Base-by-base conservation (phyloP, 2,113 vertebrate genomes). In the Sinocyclocheilus anophthalmus region DNA sequence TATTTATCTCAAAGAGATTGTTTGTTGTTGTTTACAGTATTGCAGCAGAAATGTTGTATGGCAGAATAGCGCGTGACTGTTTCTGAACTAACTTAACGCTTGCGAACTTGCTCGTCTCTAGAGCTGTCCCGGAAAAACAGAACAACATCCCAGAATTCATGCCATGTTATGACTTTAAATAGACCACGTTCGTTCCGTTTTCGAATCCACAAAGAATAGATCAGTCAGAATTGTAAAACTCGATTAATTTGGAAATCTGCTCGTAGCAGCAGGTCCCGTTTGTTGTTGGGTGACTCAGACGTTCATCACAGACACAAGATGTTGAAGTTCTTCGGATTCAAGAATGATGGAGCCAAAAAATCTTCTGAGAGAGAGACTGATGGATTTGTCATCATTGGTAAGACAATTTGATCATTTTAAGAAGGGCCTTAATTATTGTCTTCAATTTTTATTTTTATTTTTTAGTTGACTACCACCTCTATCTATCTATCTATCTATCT, bases 311-410 rank as follows among this genome's bases (percentile, higher is more conserved):
- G 61, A 82, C 24, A 20, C 50, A 81, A 30, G 81, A 99, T 99
- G 98, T 95, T 98, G 33, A 96, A 85, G 85, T 97, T 98, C 85
- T 95, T 99, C 65, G 95, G 95, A 87, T 86, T 94, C 45, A 94
- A 96, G 61, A 99, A 98, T 92, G 97, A 99, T 76, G 87, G 93
- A 1, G 95, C 96, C 5, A 98, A 98, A 88, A 95, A 95, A 82
- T 87, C 94, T 0, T 14, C 94, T 0, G 97, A 99, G 50, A 96
- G 91, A 87, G 97, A 99, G 91, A 88, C 90, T 13, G 98, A 99
- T 91, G 98, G 96, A 80, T 99, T 99, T 91, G 96, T 99, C 84
- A 91, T 99, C 70, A 85, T 99, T 88, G 98, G 98, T 99, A 90
- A 96, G 97, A 67, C 0, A 72, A 72, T 33, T 42, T 33, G 18